Evolutionary conservation across 2,888 invertebrate genomes (phyloP).

Genomic region (Catocala nupta): DNA sequence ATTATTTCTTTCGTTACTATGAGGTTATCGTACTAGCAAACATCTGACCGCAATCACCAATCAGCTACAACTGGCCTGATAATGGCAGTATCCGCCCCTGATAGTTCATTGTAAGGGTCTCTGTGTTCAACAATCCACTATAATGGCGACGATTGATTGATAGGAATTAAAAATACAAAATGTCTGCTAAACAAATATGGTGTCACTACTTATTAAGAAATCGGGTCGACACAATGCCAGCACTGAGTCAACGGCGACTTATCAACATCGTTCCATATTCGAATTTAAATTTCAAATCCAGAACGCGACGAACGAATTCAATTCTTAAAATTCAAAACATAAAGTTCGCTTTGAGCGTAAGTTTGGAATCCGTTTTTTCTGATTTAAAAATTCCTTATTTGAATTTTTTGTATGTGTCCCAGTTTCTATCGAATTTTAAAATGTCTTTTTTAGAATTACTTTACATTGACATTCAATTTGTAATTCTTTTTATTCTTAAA

Average conservation of each 20-base stretch:
- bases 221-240: constrained; percentile 33
- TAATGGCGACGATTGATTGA: neutral
- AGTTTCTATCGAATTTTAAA: constrained; percentile 42
- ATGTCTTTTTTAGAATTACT: constrained; percentile 20
- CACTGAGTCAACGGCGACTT: constrained; percentile 42
- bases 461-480: constrained; percentile 13
- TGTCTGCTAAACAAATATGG: constrained; percentile 16
- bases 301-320: constrained; percentile 33
- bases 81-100: no score
- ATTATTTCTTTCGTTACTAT: no score
- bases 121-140: no score
- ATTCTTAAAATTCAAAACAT: constrained; percentile 36
- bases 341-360: constrained; percentile 18
- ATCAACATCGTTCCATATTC: constrained; percentile 49
- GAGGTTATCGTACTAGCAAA: no score
- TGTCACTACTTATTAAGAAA: constrained; percentile 36
- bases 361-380: constrained; percentile 7
- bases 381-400: constrained; percentile 34
- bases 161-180: constrained; percentile 6
- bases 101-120: no score
- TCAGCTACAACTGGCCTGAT: no score
- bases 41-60: no score
- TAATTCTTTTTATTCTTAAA: constrained; percentile 1
- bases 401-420: constrained; percentile 26
- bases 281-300: constrained; percentile 54